Evolutionary conservation across 2,797 vertebrate genomes (phyloP).

Genomic region (Coendou prehensilis): DNA sequence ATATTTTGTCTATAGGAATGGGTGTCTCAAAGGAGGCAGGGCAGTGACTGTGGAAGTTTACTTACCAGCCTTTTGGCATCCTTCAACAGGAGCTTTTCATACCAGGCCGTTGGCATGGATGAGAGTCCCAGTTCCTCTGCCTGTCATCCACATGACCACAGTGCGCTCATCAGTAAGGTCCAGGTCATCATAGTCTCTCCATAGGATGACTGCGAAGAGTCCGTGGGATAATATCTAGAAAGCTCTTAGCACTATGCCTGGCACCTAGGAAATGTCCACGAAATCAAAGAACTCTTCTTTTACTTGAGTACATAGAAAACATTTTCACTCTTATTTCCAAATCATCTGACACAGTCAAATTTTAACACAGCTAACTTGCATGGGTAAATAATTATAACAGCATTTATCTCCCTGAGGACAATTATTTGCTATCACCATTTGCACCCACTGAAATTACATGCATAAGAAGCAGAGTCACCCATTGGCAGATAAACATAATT

Average conservation of each 20-base stretch:
- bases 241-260: not conserved
- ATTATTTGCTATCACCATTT: constrained; percentile 64
- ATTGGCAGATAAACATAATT: constrained; percentile 76
- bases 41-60: not conserved
- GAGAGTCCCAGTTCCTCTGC: not conserved
- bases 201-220: not conserved
- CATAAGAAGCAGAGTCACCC: constrained; percentile 59
- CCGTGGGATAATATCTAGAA: not conserved
- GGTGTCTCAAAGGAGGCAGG: not conserved
- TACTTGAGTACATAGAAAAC: not conserved
- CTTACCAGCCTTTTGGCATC: not conserved
- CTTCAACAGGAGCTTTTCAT: not conserved
- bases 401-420: constrained; percentile 68
- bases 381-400: constrained; percentile 71
- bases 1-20: not conserved
- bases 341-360: not conserved
- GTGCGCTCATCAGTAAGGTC: not conserved
- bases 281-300: not conserved
- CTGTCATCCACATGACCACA: not conserved
- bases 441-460: constrained; percentile 69
- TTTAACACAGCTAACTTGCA: constrained; percentile 42
- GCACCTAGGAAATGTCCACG: not conserved
- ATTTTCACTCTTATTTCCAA: not conserved
- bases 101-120: not conserved
- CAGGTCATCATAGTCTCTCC: not conserved